phyloP scores from a whole-genome alignment of 2,888 invertebrate genomes.

The Ophioninae sp. region DNA sequence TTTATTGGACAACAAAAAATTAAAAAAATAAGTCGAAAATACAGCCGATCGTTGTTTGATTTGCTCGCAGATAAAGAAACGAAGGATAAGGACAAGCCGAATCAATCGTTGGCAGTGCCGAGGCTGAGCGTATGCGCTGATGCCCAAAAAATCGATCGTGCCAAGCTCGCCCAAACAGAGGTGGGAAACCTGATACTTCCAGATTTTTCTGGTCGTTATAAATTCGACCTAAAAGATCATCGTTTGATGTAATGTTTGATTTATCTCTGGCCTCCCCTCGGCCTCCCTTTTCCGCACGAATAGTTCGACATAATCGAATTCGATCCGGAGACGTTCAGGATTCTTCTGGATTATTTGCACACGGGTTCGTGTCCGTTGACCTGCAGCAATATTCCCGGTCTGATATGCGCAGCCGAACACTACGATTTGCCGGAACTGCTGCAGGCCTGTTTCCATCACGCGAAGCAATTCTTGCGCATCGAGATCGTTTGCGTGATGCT shows the following conservation, averaged over 20 bases:
- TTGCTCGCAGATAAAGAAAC: conserved; percentile 87
- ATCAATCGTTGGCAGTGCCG: conserved; percentile 89
- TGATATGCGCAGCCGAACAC: conserved; percentile 96
- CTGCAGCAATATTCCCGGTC: conserved; percentile 94
- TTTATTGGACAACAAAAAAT: not conserved
- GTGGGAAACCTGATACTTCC: conserved; percentile 78
- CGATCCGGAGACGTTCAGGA: conserved; percentile 95
- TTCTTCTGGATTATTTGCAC: conserved; percentile 94
- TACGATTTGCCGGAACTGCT: conserved; percentile 95
- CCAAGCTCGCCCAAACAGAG: conserved; percentile 95
- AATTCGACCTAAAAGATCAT: not conserved
- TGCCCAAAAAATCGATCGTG: conserved; percentile 95
- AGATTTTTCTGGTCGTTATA: not conserved
- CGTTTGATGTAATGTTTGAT: not conserved
- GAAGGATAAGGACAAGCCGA: conserved; percentile 88
- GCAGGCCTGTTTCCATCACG: conserved; percentile 97
- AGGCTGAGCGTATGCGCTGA: conserved; percentile 95
- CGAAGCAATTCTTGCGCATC: conserved; percentile 95
- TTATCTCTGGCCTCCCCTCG: not conserved
- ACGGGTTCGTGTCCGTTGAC: conserved; percentile 96
- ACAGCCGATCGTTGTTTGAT: not conserved
- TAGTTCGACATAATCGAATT: conserved; percentile 97
- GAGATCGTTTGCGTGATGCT: conserved; percentile 97
- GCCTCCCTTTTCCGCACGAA: not conserved
- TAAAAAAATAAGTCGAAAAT: not conserved